Conservation (phyloP, 2,113 vertebrate species). For the Sceloporus undulatus region DNA sequence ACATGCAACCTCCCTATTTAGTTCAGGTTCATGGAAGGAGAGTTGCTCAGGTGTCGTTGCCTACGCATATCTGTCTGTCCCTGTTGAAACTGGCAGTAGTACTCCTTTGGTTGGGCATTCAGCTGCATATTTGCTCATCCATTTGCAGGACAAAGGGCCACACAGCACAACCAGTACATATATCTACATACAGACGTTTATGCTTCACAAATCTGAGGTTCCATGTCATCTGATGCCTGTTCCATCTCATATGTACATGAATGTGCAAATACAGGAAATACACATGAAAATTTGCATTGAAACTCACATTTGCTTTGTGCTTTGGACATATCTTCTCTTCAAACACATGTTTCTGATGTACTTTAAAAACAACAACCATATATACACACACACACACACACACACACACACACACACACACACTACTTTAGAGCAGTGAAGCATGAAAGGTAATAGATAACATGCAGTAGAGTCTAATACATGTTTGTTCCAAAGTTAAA, state of each 20-base stretch:
- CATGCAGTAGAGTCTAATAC: background rate
- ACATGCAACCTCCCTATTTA: too few species aligned
- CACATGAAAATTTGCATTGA: background rate
- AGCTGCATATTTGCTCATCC: too few species aligned
- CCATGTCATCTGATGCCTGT: background rate
- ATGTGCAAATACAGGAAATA: background rate
- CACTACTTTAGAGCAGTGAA: background rate
- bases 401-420: too few species aligned
- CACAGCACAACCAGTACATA: too few species aligned
- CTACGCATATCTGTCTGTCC: too few species aligned
- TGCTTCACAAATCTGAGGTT: too few species aligned
- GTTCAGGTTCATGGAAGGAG: too few species aligned
- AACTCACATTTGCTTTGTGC: background rate
- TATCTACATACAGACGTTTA: too few species aligned
- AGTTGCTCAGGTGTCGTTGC: too few species aligned
- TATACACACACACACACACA: background rate
- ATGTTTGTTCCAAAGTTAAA: background rate
- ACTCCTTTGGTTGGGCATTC: too few species aligned
- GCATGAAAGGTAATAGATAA: background rate
- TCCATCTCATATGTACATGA: background rate
- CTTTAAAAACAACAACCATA: background rate
- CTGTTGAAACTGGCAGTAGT: too few species aligned
- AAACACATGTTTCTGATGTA: background rate
- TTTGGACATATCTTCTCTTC: background rate
- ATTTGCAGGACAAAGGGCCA: too few species aligned